Evolutionary conservation across 2,797 vertebrate species (phyloP), one percentile per base, ranked within the genome.

Genomic region (Semaprochilodus insignis): DNA sequence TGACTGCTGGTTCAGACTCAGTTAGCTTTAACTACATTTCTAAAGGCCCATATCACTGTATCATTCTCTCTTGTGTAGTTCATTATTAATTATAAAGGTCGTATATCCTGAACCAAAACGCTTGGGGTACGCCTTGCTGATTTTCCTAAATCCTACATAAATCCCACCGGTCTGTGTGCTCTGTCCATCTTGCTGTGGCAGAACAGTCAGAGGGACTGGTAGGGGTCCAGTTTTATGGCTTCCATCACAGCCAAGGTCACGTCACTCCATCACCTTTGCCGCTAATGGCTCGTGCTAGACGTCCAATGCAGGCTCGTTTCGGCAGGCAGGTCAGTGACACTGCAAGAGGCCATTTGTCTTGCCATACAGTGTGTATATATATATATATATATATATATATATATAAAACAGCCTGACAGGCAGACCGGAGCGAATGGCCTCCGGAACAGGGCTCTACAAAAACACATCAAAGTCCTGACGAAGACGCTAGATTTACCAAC

Each of bases 221-320:
- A 89, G 89, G 88, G 91, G 86, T 85, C 84, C 91, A 92, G 91
- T 93, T 95, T 95, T 93, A 95, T 93, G 89, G 93, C 91, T 87
- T 90, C 92, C 90, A 93, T 95, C 94, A 94, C 89, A 87, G 86
- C 91, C 90, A 89, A 91, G 89, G 92, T 93, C 91, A 86, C 90
- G 87, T 89, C 91, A 90, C 91, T 95, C 91, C 91, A 95, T 95
- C 94, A 94, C 93, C 91, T 85, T 83, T 80, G 74, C 83, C 89
- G 85, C 91, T 91, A 85, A 83, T 87, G 82, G 86, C 82, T 86
- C 80, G 78, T 83, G 74, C 87, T 79, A 88, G 82, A 86, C 79
- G 85, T 91, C 83, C 85, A 83, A 85, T 89, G 90, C 85, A 85
- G 87, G 83, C 88, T 90, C 87, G 86, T 93, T 92, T 87, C 85